phyloP scores from a whole-genome alignment of 1,140 invertebrate species.

The Drosophila albomicans region DNA sequence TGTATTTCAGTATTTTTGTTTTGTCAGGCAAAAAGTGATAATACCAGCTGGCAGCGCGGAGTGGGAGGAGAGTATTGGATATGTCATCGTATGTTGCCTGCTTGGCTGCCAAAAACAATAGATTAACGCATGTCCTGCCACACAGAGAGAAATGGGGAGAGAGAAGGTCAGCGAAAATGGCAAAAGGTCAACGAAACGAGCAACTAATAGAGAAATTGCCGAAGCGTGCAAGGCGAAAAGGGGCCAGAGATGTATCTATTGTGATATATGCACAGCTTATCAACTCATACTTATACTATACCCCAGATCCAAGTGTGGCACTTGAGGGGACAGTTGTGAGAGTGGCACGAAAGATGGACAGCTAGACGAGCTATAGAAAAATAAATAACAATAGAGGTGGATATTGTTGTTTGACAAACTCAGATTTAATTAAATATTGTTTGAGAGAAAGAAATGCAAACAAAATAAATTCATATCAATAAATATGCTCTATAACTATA shows the following conservation, averaged over 20 bases:
- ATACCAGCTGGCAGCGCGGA: slow-evolving; percentile 33
- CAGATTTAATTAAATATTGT: too few relatives aligned
- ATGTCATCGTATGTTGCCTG: slow-evolving; percentile 63
- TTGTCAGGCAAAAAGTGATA: slow-evolving; percentile 62
- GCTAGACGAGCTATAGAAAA: neutral
- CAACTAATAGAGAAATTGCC: slow-evolving; percentile 46
- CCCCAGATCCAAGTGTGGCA: slow-evolving; percentile 11
- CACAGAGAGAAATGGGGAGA: neutral
- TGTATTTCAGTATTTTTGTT: slow-evolving; percentile 57
- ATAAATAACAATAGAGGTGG: neutral
- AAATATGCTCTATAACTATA: neutral
- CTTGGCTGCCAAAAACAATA: slow-evolving; percentile 74
- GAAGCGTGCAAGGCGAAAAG: slow-evolving; percentile 21
- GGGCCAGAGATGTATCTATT: slow-evolving; percentile 17
- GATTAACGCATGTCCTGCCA: slow-evolving; percentile 63
- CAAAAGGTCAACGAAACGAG: slow-evolving; percentile 33
- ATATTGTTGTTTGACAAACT: too few relatives aligned
- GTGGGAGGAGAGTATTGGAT: neutral
- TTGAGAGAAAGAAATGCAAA: too few relatives aligned
- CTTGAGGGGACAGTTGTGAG: slow-evolving; percentile 7
- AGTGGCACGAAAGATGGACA: neutral
- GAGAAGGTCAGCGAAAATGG: slow-evolving; percentile 31
- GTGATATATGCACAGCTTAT: slow-evolving; percentile 29
- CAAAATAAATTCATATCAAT: neutral
- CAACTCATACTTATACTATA: slow-evolving; percentile 6